Percentiles rank a stretch among this genome's conserved stretches.
phyloP scores from a whole-genome alignment of 2,888 invertebrate genomes.

The Himalopsyche kuldschensis region DNA sequence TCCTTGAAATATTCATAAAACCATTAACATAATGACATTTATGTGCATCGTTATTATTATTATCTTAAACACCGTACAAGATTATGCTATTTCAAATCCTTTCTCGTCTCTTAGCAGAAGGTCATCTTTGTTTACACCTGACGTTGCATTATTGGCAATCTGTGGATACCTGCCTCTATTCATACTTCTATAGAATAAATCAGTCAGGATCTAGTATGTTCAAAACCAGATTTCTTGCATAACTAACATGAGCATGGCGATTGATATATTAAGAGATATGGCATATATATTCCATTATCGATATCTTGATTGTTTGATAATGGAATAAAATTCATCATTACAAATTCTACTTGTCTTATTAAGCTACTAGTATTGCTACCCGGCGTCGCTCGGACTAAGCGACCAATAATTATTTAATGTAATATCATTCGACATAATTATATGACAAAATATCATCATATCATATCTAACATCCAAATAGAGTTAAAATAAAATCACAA shows the following conservation, averaged over 20 bases:
- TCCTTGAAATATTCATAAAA: neutral
- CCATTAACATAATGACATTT: neutral
- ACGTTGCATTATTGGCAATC: neutral
- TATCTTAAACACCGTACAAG: neutral
- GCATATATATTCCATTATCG: no score
- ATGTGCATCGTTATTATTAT: neutral
- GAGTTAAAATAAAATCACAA: no score
- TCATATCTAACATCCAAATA: no score
- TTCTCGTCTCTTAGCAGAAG: neutral
- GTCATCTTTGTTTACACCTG: slow-evolving; percentile 14
- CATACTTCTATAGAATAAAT: neutral
- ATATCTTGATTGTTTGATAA: no score
- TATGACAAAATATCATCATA: no score
- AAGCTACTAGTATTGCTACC: no score
- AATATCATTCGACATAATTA: no score
- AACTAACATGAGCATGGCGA: neutral
- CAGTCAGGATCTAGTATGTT: neutral
- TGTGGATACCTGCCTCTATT: neutral
- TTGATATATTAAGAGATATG: neutral
- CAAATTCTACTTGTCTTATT: no score
- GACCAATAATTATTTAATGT: no score
- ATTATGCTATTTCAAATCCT: neutral
- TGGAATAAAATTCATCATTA: no score
- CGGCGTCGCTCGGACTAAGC: no score
- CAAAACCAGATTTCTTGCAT: slow-evolving; percentile 12